phyloP scores from a whole-genome alignment of 2,888 invertebrate species.

The Pasiphila rectangulata region DNA sequence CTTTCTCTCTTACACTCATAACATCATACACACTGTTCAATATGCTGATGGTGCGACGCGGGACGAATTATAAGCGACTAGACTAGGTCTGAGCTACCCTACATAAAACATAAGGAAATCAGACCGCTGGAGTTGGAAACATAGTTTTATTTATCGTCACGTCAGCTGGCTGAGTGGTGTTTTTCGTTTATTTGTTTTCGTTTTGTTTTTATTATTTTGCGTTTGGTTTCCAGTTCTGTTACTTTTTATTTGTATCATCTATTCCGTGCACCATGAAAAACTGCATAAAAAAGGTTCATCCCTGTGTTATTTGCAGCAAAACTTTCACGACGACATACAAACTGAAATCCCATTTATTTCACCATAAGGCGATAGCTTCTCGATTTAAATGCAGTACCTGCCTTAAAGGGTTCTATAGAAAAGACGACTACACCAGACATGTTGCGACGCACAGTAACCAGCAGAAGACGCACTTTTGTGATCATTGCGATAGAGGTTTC shows the following conservation, averaged over 20 bases:
- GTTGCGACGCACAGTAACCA: conserved; percentile 37
- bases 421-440: conserved; percentile 49
- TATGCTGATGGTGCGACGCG: no score
- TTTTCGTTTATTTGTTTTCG: background rate
- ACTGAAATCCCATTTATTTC: conserved; percentile 45
- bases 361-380: conserved; percentile 47
- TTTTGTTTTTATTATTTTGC: background rate
- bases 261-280: conserved; percentile 24
- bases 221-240: background rate
- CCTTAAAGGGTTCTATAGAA: conserved; percentile 50
- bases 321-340: conserved; percentile 43
- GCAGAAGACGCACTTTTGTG: conserved; percentile 46
- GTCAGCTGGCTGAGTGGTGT: background rate
- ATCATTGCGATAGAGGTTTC: conserved; percentile 56
- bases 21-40: no score
- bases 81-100: no score
- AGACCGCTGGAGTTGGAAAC: background rate
- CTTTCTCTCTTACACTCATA: no score
- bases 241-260: background rate
- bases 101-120: no score
- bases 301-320: conserved; percentile 49
- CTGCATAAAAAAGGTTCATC: conserved; percentile 32
- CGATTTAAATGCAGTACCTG: conserved; percentile 51
- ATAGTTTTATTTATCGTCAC: background rate
- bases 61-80: no score